Base-by-base conservation (phyloP, 1,140 invertebrate genomes). In the Melitaea cinxia region DNA sequence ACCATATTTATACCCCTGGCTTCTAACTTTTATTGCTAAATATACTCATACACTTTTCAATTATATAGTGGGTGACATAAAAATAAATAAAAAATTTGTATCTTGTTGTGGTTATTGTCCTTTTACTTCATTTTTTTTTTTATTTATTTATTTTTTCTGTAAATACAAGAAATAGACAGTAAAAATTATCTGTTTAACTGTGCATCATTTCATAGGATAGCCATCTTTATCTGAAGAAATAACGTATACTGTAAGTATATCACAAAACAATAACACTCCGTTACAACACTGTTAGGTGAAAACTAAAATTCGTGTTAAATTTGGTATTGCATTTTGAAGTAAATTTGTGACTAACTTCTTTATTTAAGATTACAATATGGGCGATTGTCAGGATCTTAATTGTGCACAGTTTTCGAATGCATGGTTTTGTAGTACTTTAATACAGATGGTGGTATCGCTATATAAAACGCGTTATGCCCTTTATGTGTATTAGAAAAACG, bases 161-260 rank as follows among this genome's bases (percentile, higher is more conserved):
- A 88, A 89, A 91, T 89, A 89, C 85, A 88, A 88, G 76, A 88
- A 88, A 86, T 88, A 85, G 86, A 81, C 79, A 91, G 89, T 93
- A 92, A 92, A 93, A 93, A 92, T 93, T 92, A 91, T 93, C 92
- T 93, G 92, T 93, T 92, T 93, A 93, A 92, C 91, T 93, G 92
- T 92, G 92, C 92, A 92, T 92, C 92, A 93, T 93, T 93, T 92
- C 91, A 92, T 93, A 93, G 92, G 92, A 93, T 93, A 93, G 92
- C 92, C 92, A 91, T 91, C 88, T 92, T 89, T 91, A 91, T 91
- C 89, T 91, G 89, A 92, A 92, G 91, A 93, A 91, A 90, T 92
- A 85, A 90, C 80, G 78, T 85, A 83, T 89, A 88, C 91, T 92
- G 92, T 93, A 93, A 93, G 92, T 93, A 93, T 92, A 89, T 91